A percentile compares a stretch with the other conserved stretches of the same genome.
Evolutionary conservation across 23 tunicate species (phyloP).

Genomic region (Styela plicata): DNA sequence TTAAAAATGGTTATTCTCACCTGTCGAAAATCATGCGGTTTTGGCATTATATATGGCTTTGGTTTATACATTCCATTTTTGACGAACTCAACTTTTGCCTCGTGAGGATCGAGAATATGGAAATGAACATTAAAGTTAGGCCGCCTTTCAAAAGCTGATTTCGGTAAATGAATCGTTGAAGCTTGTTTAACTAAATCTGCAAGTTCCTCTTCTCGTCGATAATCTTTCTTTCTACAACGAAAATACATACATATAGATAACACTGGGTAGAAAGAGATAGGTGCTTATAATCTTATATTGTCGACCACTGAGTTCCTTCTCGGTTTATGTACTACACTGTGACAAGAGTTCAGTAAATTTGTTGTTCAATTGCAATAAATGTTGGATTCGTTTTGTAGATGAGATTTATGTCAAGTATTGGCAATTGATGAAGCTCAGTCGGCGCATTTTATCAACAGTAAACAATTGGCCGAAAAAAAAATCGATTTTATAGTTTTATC

Average conservation of each 20-base stretch:
- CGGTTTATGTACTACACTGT: too few relatives aligned
- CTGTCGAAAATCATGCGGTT: constrained; percentile 70
- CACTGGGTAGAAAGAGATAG: background rate
- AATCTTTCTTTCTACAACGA: background rate
- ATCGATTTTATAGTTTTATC: too few relatives aligned
- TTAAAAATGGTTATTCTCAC: constrained; percentile 30
- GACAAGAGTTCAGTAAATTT: too few relatives aligned
- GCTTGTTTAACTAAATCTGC: background rate
- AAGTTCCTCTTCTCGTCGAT: background rate
- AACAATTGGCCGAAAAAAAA: too few relatives aligned
- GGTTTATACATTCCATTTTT: constrained; percentile 38
- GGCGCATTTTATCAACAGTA: too few relatives aligned
- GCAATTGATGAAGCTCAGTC: too few relatives aligned
- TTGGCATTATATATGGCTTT: constrained; percentile 35
- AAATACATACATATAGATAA: background rate
- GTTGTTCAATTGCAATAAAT: too few relatives aligned
- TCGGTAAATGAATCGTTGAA: background rate
- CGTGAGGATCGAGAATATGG: constrained; percentile 30
- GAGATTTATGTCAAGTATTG: too few relatives aligned
- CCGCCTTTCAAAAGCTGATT: background rate
- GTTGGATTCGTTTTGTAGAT: too few relatives aligned
- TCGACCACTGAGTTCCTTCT: too few relatives aligned
- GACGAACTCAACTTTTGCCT: constrained; percentile 53
- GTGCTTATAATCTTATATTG: too few relatives aligned
- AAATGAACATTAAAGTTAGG: constrained; percentile 32